phyloP scores from a whole-genome alignment of 2,888 invertebrate genomes.

The Sinohyriopsis cumingii region DNA sequence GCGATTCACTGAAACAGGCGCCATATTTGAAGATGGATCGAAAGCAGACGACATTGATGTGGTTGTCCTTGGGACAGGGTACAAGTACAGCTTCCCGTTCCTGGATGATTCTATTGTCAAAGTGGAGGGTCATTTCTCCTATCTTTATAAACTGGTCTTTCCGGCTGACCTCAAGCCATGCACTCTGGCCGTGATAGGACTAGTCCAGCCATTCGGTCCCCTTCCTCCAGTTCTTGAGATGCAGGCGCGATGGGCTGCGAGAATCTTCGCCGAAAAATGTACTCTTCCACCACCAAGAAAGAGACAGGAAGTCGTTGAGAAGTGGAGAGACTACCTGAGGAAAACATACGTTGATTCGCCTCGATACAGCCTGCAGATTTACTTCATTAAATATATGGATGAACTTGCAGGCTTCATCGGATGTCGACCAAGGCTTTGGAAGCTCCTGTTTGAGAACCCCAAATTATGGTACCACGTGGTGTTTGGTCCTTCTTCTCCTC shows the following conservation, averaged over 20 bases:
- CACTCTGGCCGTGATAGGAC: slow-evolving; percentile 47
- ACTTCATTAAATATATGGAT: slow-evolving; percentile 48
- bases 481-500: slow-evolving; percentile 42
- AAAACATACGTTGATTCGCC: slow-evolving; percentile 44
- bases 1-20: slow-evolving; percentile 40
- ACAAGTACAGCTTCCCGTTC: slow-evolving; percentile 44
- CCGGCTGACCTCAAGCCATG: slow-evolving; percentile 35
- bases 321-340: slow-evolving; percentile 33
- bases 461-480: slow-evolving; percentile 37
- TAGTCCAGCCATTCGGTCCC: slow-evolving; percentile 50
- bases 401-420: slow-evolving; percentile 38
- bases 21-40: slow-evolving; percentile 40
- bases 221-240: slow-evolving; percentile 48
- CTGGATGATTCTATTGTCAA: slow-evolving; percentile 39
- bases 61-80: slow-evolving; percentile 47
- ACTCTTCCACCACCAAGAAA: slow-evolving; percentile 30
- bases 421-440: slow-evolving; percentile 41
- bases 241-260: slow-evolving; percentile 44
- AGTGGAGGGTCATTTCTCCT: slow-evolving; percentile 36
- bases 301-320: slow-evolving; percentile 25
- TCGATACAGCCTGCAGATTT: slow-evolving; percentile 43
- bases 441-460: slow-evolving; percentile 38
- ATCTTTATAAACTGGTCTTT: slow-evolving; percentile 45
- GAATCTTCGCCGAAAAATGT: slow-evolving; percentile 38
- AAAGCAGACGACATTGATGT: slow-evolving; percentile 39